Conservation (phyloP, 2,797 vertebrate species). For the Halcyon badia region DNA sequence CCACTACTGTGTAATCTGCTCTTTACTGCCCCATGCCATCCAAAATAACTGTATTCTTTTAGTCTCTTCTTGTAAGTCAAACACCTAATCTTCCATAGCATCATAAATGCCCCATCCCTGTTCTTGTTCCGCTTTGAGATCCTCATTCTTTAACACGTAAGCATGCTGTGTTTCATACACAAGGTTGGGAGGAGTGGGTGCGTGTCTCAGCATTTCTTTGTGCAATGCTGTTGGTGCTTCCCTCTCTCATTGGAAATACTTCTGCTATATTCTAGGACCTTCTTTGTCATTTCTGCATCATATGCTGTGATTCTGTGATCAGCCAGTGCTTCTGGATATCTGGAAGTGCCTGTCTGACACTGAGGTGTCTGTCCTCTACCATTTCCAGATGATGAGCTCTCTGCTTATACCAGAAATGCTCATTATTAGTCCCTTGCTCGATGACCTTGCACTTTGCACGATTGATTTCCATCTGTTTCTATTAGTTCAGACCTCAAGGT, state of each 20-base stretch:
- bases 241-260: not conserved
- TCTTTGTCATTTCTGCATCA: not conserved
- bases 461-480: slow-evolving; percentile 54
- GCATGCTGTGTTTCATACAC: not conserved
- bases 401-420: not conserved
- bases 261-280: not conserved
- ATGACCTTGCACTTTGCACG: not conserved
- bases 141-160: not conserved
- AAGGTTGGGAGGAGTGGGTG: not conserved
- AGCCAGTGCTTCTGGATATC: not conserved
- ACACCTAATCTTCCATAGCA: not conserved
- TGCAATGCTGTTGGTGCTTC: not conserved
- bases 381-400: not conserved
- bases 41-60: not conserved
- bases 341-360: not conserved
- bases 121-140: not conserved
- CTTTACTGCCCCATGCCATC: not conserved
- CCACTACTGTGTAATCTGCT: not conserved
- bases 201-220: not conserved
- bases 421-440: slow-evolving; percentile 9
- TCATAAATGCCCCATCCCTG: not conserved
- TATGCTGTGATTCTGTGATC: not conserved
- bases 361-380: not conserved
- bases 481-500: slow-evolving; percentile 47
- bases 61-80: not conserved